A percentile compares a stretch with the other conserved stretches of the same genome.
These are phyloP conservation scores for Lasiommata megera DNA, from an alignment of 2,888 invertebrate genomes.

Conservation along the genomic window DNA sequence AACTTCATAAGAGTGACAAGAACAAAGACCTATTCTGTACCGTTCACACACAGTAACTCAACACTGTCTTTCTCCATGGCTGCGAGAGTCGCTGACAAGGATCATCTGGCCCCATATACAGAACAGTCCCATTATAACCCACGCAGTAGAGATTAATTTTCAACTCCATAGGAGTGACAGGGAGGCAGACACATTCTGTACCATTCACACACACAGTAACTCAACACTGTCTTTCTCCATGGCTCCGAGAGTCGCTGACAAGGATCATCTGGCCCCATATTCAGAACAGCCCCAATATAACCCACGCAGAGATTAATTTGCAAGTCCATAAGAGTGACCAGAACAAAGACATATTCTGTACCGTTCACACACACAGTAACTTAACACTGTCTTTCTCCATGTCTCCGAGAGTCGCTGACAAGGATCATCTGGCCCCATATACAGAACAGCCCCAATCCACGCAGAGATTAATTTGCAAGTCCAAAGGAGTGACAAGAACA, in stretches of 20 bases:
- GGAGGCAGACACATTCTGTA: not conserved
- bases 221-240: constrained; percentile 62
- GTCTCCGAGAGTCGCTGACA: constrained; percentile 57
- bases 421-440: constrained; percentile 74
- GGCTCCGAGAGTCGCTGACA: constrained; percentile 57
- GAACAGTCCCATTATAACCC: constrained; percentile 63
- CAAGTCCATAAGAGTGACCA: constrained; percentile 36
- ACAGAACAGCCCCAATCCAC: constrained; percentile 61
- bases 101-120: constrained; percentile 74
- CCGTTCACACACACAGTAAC: constrained; percentile 42
- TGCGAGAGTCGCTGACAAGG: constrained; percentile 59
- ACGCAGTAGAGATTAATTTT: constrained; percentile 67
- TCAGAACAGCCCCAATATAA: constrained; percentile 65
- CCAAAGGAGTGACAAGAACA: not conserved
- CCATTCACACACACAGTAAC: constrained; percentile 21
- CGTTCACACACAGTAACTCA: constrained; percentile 41
- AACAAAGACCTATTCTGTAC: not conserved
- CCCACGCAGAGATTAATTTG: constrained; percentile 66
- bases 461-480: constrained; percentile 66
- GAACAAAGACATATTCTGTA: not conserved
- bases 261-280: constrained; percentile 74
- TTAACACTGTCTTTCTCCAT: constrained; percentile 51
- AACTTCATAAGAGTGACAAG: constrained; percentile 32
- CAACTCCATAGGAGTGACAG: constrained; percentile 36
- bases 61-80: constrained; percentile 53